phyloP scores from a whole-genome alignment of 2,113 vertebrate species.

The Corvus cornix region DNA sequence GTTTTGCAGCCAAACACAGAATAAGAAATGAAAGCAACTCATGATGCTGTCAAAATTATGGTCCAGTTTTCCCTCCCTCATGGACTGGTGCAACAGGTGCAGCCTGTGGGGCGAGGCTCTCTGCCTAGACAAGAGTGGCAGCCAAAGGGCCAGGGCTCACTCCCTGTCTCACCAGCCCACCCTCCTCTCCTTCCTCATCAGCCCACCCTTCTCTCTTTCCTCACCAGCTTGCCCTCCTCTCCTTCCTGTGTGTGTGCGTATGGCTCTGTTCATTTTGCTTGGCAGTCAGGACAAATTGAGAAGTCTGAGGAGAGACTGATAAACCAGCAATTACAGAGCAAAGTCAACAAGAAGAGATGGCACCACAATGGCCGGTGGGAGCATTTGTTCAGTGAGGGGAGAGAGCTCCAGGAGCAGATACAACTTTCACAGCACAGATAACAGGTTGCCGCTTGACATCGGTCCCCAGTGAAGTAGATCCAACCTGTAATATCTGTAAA shows the following conservation, averaged over 20 bases:
- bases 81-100: not conserved
- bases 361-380: not conserved
- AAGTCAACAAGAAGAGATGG: constrained; percentile 62
- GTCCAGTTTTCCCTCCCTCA: not conserved
- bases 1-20: not conserved
- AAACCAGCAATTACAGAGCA: constrained; percentile 43
- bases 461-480: not conserved
- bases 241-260: not conserved
- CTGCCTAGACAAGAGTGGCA: not conserved
- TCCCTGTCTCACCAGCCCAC: not conserved
- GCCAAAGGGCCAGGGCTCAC: not conserved
- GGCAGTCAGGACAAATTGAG: not conserved
- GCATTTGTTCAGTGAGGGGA: constrained; percentile 25
- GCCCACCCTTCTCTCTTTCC: not conserved
- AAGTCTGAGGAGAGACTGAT: constrained; percentile 26
- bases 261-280: not conserved
- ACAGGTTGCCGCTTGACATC: not conserved
- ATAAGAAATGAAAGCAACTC: not conserved
- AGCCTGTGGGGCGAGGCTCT: not conserved
- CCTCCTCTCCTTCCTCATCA: not conserved
- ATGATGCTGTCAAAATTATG: not conserved
- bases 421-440: constrained; percentile 23
- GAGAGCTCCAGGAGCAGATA: not conserved
- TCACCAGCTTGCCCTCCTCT: not conserved
- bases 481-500: not conserved